phyloP scores from a whole-genome alignment of 1,140 invertebrate species.

The Papilio dardanus region DNA sequence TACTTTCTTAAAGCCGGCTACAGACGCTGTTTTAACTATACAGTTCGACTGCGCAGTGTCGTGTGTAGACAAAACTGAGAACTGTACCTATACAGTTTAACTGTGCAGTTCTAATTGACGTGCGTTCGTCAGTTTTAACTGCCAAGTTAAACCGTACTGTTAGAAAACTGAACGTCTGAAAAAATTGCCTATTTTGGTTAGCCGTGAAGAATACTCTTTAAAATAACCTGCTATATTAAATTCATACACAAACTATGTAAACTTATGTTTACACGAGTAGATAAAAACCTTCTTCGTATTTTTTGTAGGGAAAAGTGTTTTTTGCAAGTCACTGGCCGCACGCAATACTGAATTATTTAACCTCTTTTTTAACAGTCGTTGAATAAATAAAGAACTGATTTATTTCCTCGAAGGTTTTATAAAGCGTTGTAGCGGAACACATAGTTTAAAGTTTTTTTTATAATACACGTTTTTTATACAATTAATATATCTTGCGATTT shows the following conservation, averaged over 20 bases:
- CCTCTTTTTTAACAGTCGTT: slow-evolving; percentile 12
- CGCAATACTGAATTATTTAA: slow-evolving; percentile 18
- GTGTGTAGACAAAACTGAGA: too few relatives aligned
- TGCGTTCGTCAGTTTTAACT: too few relatives aligned
- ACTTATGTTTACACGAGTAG: not conserved
- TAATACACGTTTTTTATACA: not conserved
- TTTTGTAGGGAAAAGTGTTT: not conserved
- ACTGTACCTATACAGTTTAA: too few relatives aligned
- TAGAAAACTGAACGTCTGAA: too few relatives aligned
- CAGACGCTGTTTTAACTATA: too few relatives aligned
- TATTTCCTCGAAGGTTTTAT: not conserved
- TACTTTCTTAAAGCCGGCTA: too few relatives aligned
- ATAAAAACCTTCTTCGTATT: slow-evolving; percentile 5
- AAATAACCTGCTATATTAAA: not conserved
- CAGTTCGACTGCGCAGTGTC: too few relatives aligned
- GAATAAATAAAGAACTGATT: slow-evolving; percentile 11
- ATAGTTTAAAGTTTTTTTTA: not conserved
- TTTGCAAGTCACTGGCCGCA: not conserved
- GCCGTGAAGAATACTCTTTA: too few relatives aligned
- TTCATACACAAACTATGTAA: not conserved
- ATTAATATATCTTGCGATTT: too few relatives aligned
- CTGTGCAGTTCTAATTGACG: too few relatives aligned
- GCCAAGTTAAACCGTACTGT: too few relatives aligned
- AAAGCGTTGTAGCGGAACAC: not conserved
- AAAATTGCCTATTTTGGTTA: too few relatives aligned